Conservation (phyloP, 2,888 invertebrate genomes). For the Ormyrus nitidulus region DNA sequence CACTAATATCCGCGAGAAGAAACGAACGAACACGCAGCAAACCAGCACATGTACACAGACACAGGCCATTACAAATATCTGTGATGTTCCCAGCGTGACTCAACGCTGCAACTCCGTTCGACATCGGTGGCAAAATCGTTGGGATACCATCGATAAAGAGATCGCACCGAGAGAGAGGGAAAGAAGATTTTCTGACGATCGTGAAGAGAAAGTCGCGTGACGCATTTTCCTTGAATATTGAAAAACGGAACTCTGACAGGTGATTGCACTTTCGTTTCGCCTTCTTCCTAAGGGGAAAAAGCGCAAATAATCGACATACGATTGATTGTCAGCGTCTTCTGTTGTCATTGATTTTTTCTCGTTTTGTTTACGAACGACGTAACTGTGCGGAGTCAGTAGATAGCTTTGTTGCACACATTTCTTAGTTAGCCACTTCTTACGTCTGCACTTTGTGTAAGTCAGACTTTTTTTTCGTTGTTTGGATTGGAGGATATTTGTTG, state of each 20-base stretch:
- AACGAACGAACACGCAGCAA: neutral
- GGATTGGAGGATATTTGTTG: neutral
- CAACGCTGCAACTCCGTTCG: neutral
- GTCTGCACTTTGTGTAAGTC: too few species aligned
- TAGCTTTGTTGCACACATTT: too few species aligned
- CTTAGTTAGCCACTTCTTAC: too few species aligned
- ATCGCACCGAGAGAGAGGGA: too few species aligned
- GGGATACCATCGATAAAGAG: too few species aligned
- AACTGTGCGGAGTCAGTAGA: neutral
- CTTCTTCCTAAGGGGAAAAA: neutral
- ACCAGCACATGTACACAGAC: neutral
- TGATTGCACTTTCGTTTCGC: neutral
- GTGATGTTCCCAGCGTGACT: neutral
- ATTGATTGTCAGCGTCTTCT: constrained; percentile 13
- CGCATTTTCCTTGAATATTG: neutral
- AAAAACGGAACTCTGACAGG: constrained; percentile 31
- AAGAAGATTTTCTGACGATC: too few species aligned
- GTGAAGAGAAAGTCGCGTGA: neutral
- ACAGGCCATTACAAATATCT: neutral
- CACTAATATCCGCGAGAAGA: neutral
- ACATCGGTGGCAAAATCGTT: neutral
- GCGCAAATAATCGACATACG: neutral
- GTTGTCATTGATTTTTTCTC: constrained; percentile 16
- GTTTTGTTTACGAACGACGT: neutral
- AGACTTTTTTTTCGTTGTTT: too few species aligned